A percentile compares a stretch with the other conserved stretches of the same genome.
These are phyloP conservation scores for Lepus townsendii DNA, from an alignment of 2,797 vertebrate species.

Conservation along the genomic window DNA sequence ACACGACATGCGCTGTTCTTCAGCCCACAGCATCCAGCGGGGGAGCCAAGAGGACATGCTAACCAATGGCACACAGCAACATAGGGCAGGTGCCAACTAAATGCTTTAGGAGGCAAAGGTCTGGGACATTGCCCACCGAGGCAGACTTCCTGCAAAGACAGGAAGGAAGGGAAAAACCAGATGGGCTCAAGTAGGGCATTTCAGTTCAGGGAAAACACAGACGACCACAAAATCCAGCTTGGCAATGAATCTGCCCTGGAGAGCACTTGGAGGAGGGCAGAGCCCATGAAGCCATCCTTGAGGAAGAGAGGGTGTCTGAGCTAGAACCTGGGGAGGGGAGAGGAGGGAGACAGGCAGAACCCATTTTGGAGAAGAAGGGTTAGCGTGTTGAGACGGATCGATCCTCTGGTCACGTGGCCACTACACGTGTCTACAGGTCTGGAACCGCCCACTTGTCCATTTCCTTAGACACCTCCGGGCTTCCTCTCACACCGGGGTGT, in stretches of 20 bases:
- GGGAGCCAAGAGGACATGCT: neutral
- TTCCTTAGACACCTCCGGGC: neutral
- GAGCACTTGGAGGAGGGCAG: neutral
- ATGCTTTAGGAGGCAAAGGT: neutral
- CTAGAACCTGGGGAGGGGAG: neutral
- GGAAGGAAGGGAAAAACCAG: neutral
- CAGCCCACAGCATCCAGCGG: neutral
- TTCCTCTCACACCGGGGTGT: neutral
- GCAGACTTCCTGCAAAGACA: neutral
- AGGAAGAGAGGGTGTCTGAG: neutral
- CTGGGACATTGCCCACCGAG: neutral
- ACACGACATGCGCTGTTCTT: rapidly evolving
- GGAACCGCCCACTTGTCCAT: neutral
- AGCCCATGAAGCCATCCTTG: neutral
- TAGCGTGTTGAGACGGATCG: neutral
- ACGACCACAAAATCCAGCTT: slow-evolving; percentile 5
- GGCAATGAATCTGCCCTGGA: neutral
- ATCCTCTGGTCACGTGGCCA: neutral
- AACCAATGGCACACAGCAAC: neutral
- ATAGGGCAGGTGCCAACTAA: neutral
- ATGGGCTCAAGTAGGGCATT: neutral
- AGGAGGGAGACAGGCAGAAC: neutral
- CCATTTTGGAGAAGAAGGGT: neutral
- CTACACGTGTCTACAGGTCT: neutral
- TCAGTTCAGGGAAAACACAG: neutral